phyloP scores from a whole-genome alignment of 2,888 invertebrate species.

The Ennomos fuscantarius region DNA sequence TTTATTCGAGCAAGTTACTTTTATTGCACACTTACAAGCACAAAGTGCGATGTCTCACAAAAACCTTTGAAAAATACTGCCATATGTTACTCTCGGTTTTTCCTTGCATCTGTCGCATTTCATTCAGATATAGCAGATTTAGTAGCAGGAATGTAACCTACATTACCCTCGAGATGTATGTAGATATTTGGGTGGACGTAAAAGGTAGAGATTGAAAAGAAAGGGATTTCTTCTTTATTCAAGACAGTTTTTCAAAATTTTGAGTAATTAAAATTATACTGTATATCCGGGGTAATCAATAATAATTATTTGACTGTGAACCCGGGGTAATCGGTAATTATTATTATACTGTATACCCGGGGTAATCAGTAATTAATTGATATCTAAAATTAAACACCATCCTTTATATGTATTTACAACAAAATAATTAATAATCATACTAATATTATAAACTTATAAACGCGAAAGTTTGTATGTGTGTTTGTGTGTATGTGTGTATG shows the following conservation, averaged over 20 bases:
- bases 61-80: slow-evolving; percentile 65
- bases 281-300: slow-evolving; percentile 6
- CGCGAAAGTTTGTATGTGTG: too few species aligned
- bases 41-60: slow-evolving; percentile 62
- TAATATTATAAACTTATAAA: too few species aligned
- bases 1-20: slow-evolving; percentile 69
- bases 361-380: neutral
- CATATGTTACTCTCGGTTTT: slow-evolving; percentile 61
- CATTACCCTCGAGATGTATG: slow-evolving; percentile 30
- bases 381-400: too few species aligned
- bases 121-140: slow-evolving; percentile 50
- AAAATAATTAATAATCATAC: too few species aligned
- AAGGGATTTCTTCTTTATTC: slow-evolving; percentile 14
- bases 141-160: slow-evolving; percentile 35
- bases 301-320: slow-evolving; percentile 11
- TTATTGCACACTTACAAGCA: slow-evolving; percentile 67
- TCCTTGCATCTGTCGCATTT: slow-evolving; percentile 51
- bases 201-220: slow-evolving; percentile 24
- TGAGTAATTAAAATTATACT: slow-evolving; percentile 22
- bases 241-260: slow-evolving; percentile 9
- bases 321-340: slow-evolving; percentile 8
- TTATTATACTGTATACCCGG: slow-evolving; percentile 14
- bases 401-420: too few species aligned
- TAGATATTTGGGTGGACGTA: slow-evolving; percentile 24
- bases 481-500: too few species aligned